phyloP scores from a whole-genome alignment of 2,113 vertebrate species.

The Pollachius pollachius region DNA sequence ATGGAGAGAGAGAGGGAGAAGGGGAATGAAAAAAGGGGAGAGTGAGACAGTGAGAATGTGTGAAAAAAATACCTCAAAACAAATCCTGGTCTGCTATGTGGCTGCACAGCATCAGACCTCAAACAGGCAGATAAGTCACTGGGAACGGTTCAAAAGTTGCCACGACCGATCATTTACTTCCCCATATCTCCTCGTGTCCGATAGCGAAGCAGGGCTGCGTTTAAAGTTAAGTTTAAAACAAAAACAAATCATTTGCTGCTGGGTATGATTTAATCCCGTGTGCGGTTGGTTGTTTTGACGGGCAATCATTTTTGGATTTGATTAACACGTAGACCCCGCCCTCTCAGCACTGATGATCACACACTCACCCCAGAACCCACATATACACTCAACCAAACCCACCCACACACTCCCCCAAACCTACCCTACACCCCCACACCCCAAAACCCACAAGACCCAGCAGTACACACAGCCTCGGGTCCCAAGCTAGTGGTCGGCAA shows the following conservation, averaged over 20 bases:
- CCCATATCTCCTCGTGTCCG: too few species aligned
- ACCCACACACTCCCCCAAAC: not conserved
- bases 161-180: too few species aligned
- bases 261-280: too few species aligned
- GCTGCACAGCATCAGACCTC: constrained; percentile 47
- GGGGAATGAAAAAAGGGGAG: constrained; percentile 33
- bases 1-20: constrained; percentile 16
- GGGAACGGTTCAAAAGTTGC: too few species aligned
- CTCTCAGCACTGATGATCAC: constrained; percentile 48
- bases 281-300: too few species aligned
- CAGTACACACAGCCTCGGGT: too few species aligned
- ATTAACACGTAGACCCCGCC: not conserved
- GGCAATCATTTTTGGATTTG: too few species aligned
- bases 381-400: constrained; percentile 14
- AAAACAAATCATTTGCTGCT: too few species aligned
- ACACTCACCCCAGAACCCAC: constrained; percentile 25
- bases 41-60: constrained; percentile 31
- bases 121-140: not conserved
- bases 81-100: constrained; percentile 45
- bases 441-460: not conserved
- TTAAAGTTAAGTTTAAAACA: too few species aligned
- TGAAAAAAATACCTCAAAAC: constrained; percentile 52
- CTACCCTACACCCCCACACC: not conserved
- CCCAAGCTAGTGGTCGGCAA: constrained; percentile 34
- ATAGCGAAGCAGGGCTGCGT: too few species aligned